These are phyloP conservation scores for Arenicola marina DNA, from an alignment of 2,888 invertebrate genomes.

Conservation along the genomic window DNA sequence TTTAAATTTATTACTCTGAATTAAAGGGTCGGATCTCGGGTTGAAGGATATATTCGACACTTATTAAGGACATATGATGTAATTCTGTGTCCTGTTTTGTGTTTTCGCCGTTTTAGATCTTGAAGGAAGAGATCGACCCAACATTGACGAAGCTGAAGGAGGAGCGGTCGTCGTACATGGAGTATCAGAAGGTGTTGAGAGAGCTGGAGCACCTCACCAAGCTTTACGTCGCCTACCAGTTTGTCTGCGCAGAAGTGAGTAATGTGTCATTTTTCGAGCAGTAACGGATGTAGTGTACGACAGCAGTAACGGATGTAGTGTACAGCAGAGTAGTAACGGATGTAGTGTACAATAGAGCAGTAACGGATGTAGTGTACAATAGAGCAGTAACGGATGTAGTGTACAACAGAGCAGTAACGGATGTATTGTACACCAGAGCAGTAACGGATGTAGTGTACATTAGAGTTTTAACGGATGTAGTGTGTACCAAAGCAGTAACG, in stretches of 20 bases:
- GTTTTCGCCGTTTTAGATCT: constrained; percentile 51
- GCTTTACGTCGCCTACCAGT: constrained; percentile 77
- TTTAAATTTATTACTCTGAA: background rate
- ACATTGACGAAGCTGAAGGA: constrained; percentile 82
- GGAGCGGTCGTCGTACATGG: constrained; percentile 82
- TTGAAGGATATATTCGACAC: background rate
- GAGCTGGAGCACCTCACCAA: constrained; percentile 82
- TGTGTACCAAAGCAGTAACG: too few relatives aligned
- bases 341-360: too few relatives aligned
- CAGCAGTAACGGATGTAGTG: too few relatives aligned
- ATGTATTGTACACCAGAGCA: too few relatives aligned
- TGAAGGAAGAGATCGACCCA: constrained; percentile 86
- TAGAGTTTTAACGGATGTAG: too few relatives aligned
- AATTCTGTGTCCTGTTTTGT: background rate
- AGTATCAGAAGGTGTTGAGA: constrained; percentile 81
- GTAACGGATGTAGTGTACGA: too few relatives aligned
- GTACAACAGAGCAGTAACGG: too few relatives aligned
- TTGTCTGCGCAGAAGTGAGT: constrained; percentile 66
- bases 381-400: too few relatives aligned
- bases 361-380: too few relatives aligned
- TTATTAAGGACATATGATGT: background rate
- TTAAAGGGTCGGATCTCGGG: background rate
- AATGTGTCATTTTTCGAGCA: too few relatives aligned
- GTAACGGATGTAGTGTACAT: too few relatives aligned
- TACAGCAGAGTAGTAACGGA: too few relatives aligned